These are phyloP conservation scores for Peromyscus melanophrys DNA, from an alignment of 2,797 vertebrate species.

Conservation along the genomic window DNA sequence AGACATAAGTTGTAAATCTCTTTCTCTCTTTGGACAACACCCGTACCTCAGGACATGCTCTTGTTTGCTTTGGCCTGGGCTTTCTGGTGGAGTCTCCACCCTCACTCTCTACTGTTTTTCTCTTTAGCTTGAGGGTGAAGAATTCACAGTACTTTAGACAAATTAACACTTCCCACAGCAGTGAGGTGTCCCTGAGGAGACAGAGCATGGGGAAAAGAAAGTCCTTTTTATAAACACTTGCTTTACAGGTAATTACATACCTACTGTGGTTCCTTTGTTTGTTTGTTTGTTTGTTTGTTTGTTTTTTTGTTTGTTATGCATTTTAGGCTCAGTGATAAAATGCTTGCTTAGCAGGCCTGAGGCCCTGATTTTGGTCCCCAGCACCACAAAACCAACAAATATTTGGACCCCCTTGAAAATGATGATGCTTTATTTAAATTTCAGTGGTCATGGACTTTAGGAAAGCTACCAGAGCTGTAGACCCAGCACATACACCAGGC, in stretches of 20 bases:
- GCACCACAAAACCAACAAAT: background rate
- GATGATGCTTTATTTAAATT: background rate
- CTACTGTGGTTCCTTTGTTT: too few relatives aligned
- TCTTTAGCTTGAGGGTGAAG: too few relatives aligned
- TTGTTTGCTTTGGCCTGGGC: background rate
- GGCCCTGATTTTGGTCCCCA: too few relatives aligned
- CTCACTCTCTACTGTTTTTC: background rate
- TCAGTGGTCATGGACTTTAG: too few relatives aligned
- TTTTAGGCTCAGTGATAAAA: background rate
- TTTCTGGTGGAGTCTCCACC: background rate
- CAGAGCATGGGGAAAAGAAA: background rate
- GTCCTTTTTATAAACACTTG: too few relatives aligned
- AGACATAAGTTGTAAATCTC: background rate
- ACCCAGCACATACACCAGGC: too few relatives aligned
- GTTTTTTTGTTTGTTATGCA: background rate
- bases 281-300: too few relatives aligned
- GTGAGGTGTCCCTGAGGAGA: background rate
- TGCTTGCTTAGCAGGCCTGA: background rate
- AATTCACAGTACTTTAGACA: background rate
- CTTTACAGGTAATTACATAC: background rate
- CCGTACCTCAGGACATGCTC: background rate
- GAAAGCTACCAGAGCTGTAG: too few relatives aligned
- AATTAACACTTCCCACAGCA: background rate
- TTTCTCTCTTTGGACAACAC: background rate
- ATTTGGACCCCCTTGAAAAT: background rate